Evolutionary conservation across 2,888 invertebrate species (phyloP).

Genomic region (Altica lythri): DNA sequence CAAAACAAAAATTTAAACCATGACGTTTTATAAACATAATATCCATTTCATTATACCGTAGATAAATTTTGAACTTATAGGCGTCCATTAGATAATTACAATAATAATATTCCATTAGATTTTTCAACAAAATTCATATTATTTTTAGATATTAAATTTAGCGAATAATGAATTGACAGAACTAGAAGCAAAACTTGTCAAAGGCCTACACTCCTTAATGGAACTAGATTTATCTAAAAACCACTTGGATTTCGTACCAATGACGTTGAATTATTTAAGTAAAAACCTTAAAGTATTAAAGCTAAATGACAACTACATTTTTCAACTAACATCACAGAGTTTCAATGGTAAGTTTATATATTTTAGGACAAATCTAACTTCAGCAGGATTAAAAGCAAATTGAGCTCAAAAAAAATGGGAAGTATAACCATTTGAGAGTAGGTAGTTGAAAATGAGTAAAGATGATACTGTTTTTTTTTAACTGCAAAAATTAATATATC

Average conservation of each 20-base stretch:
- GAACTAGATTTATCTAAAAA: constrained; percentile 67
- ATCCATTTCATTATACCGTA: too few relatives aligned
- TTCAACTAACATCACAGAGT: constrained; percentile 63
- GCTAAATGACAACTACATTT: constrained; percentile 66
- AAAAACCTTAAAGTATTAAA: constrained; percentile 63
- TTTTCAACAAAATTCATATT: neutral
- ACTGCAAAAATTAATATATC: too few relatives aligned
- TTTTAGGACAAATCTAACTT: neutral
- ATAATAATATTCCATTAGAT: neutral
- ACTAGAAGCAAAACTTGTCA: constrained; percentile 62
- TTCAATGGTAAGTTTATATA: constrained; percentile 60
- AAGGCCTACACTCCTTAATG: constrained; percentile 59
- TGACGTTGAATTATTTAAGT: constrained; percentile 61
- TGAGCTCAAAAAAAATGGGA: too few relatives aligned
- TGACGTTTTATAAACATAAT: too few relatives aligned
- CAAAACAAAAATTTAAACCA: too few relatives aligned
- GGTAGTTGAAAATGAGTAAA: too few relatives aligned
- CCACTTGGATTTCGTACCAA: constrained; percentile 64
- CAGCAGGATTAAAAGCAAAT: too few relatives aligned
- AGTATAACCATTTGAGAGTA: too few relatives aligned
- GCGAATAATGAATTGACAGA: constrained; percentile 63
- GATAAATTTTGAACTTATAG: too few relatives aligned
- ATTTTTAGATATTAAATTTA: constrained; percentile 50
- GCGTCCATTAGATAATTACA: too few relatives aligned
- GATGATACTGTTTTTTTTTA: too few relatives aligned